phyloP scores from a whole-genome alignment of 2,888 invertebrate genomes.

The Ceriagrion tenellum region DNA sequence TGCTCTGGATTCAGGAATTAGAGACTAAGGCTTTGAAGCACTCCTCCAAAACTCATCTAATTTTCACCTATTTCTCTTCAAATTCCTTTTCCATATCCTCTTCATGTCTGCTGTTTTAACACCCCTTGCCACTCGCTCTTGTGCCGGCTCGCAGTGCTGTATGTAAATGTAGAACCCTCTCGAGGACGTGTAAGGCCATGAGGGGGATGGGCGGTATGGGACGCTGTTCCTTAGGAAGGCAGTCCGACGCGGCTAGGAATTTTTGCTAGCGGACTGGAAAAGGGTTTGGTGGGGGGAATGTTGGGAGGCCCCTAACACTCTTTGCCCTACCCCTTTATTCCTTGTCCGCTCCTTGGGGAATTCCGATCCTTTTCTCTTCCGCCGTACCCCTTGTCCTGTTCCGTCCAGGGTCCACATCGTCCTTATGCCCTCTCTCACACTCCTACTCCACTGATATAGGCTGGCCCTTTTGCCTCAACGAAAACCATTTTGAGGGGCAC shows the following conservation, averaged over 20 bases:
- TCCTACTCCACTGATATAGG: background rate
- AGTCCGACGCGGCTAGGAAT: background rate
- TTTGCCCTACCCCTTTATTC: background rate
- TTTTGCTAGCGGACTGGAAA: background rate
- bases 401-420: background rate
- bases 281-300: background rate
- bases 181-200: too few species aligned
- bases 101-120: too few species aligned
- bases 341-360: slow-evolving; percentile 9
- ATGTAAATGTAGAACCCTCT: too few species aligned
- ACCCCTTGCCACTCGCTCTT: too few species aligned
- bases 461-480: background rate
- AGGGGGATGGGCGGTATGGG: background rate
- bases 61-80: too few species aligned
- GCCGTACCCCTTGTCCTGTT: background rate
- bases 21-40: too few species aligned
- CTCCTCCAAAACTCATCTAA: too few species aligned
- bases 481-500: background rate
- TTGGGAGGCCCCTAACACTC: background rate
- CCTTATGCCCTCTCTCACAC: background rate
- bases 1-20: too few species aligned
- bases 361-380: background rate
- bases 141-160: too few species aligned
- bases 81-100: too few species aligned
- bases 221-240: background rate